Base-by-base conservation (phyloP, 2,113 vertebrate species). In the Hippocampus barbouri region DNA sequence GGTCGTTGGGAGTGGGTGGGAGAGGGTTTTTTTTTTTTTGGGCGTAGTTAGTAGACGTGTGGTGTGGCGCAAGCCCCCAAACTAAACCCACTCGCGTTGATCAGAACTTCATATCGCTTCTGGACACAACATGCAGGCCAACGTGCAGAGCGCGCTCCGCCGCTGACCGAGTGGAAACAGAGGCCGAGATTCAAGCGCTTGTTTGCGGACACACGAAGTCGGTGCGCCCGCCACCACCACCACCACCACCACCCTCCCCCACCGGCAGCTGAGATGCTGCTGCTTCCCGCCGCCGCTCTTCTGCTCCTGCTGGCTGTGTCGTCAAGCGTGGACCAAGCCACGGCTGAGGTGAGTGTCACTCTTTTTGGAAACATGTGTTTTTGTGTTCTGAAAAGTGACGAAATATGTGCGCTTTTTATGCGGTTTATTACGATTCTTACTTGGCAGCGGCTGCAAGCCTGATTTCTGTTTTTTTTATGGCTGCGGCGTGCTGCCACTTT, bases 91-190 rank as follows among this genome's bases (percentile, higher is more conserved):
- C 75, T 84, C 77, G 72, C 83, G 83, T 83, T 78, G 86, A 85
- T 75, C 80, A 75, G 68, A 86, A 68, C 63, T 75, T 89, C 93
- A 93, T 70, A 91, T 84, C 90, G 84, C 81, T 71, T 80, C 75
- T 18, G 83, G 83, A 90, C 86, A 87, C 64, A 92, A 92, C 88
- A 92, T 93, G 90, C 86, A 83, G 86, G 80, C 75, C 69, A 89
- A 86, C 86, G 83, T 82, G 76, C 70, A 62, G 85, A 63, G 72
- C 25, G 76, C 49, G 79, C 86, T 90, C 88, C 69, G 79, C 56
- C 43, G 60, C 83, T 89, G 84, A 1, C 38, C 6, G n/a, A 21
- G 72, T 63, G 71, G 60, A 70, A 57, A 67, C 59, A 71, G 15
- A 68, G 53, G 70, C 70, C 72, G 72, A 47, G 3, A 53, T 12